Conservation (phyloP, 2,888 invertebrate genomes). For the Amiota mariae region DNA sequence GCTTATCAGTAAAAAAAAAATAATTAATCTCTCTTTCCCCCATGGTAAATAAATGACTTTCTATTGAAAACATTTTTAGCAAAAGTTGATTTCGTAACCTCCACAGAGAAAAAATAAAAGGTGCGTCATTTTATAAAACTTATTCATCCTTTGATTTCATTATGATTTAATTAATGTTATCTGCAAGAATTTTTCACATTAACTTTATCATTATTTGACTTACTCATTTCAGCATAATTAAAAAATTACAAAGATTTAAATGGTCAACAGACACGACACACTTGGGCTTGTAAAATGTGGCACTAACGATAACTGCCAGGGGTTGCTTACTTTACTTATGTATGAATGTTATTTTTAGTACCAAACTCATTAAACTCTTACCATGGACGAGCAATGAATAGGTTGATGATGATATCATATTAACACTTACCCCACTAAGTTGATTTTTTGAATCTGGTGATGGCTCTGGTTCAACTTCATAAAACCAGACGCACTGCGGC, state of each 20-base stretch:
- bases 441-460: background rate
- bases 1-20: too few species aligned
- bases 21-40: too few species aligned
- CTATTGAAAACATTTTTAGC: too few species aligned
- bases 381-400: background rate
- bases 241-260: conserved; percentile 25
- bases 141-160: background rate
- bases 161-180: conserved; percentile 26
- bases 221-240: conserved; percentile 22
- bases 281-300: background rate
- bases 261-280: conserved; percentile 5
- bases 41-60: too few species aligned
- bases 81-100: too few species aligned
- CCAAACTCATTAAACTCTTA: background rate
- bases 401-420: conserved; percentile 5
- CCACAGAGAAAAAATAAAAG: too few species aligned
- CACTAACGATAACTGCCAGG: background rate
- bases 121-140: too few species aligned
- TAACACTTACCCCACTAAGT: conserved; percentile 44
- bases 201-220: background rate
- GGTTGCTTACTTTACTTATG: background rate
- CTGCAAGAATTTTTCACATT: background rate
- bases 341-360: background rate
- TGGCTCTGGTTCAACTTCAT: conserved; percentile 42
- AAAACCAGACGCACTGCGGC: conserved; percentile 55